phyloP scores from a whole-genome alignment of 2,113 vertebrate genomes.

The Bujurquina vittata region DNA sequence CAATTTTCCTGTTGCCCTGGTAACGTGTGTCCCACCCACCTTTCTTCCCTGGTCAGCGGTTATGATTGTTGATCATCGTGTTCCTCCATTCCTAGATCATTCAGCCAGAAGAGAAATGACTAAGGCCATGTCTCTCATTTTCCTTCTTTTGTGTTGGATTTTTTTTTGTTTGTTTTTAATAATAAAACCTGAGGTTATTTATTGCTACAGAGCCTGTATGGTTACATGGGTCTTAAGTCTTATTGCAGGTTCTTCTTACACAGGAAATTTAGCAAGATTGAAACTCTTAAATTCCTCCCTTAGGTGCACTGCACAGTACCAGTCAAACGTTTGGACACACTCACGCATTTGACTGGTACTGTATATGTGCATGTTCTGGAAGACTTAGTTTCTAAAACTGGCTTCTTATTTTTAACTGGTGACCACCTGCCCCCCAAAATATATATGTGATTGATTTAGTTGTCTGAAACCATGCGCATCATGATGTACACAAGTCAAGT shows the following conservation, averaged over 20 bases:
- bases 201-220: neutral
- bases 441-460: neutral
- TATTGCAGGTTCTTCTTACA: neutral
- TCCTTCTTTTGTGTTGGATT: constrained; percentile 1
- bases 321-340: too few species aligned
- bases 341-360: neutral
- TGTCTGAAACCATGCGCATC: neutral
- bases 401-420: neutral
- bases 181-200: neutral
- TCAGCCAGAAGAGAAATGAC: constrained; percentile 7
- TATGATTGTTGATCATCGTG: constrained; percentile 33
- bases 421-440: neutral
- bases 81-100: constrained; percentile 17
- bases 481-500: too few species aligned
- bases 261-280: neutral
- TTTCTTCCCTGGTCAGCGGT: constrained; percentile 16
- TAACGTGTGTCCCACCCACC: constrained; percentile 34
- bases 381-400: neutral
- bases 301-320: neutral
- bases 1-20: constrained; percentile 59
- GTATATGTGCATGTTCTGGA: neutral
- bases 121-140: neutral
- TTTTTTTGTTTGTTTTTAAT: constrained; percentile 9
- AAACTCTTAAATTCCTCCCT: neutral
- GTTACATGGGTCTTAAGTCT: neutral